phyloP scores from a whole-genome alignment of 2,797 vertebrate genomes.

The Gymnocypris eckloni region DNA sequence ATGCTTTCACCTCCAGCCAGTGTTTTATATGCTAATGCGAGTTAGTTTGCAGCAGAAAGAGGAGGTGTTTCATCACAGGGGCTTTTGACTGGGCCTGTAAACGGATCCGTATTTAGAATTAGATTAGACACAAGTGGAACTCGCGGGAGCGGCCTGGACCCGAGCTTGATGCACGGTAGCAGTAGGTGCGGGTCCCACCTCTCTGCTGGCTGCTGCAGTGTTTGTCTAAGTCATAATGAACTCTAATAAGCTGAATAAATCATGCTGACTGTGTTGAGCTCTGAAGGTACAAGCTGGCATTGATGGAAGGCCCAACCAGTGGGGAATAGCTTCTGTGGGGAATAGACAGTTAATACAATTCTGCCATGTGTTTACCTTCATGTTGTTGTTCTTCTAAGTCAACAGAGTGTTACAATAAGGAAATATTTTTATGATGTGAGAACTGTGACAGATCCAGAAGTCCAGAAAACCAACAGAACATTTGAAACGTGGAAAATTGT shows the following conservation, averaged over 20 bases:
- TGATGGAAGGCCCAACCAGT: slow-evolving; percentile 72
- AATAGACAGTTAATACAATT: slow-evolving; percentile 40
- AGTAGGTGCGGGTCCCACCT: slow-evolving; percentile 33
- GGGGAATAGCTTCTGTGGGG: slow-evolving; percentile 43
- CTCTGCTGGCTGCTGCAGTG: slow-evolving; percentile 67
- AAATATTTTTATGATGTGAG: neutral
- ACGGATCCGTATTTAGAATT: slow-evolving; percentile 83
- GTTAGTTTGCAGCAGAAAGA: slow-evolving; percentile 80
- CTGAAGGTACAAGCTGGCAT: slow-evolving; percentile 74
- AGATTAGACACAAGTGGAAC: slow-evolving; percentile 80
- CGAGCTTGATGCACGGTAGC: slow-evolving; percentile 25
- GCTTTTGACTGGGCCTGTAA: slow-evolving; percentile 83
- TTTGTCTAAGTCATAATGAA: slow-evolving; percentile 78
- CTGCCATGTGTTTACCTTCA: neutral
- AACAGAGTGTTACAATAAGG: slow-evolving; percentile 29
- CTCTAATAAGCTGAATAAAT: slow-evolving; percentile 84
- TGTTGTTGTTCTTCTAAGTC: slow-evolving; percentile 31
- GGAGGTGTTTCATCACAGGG: slow-evolving; percentile 80
- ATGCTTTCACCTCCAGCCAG: slow-evolving; percentile 82
- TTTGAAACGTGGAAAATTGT: neutral
- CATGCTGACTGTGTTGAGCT: slow-evolving; percentile 73
- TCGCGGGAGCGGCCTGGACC: slow-evolving; percentile 73
- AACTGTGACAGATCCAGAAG: neutral
- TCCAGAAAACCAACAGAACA: neutral
- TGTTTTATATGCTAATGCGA: slow-evolving; percentile 82